A percentile compares a stretch with the other conserved stretches of the same genome.
Conservation (phyloP, 2,888 invertebrate genomes). For the Lutraria lutraria region DNA sequence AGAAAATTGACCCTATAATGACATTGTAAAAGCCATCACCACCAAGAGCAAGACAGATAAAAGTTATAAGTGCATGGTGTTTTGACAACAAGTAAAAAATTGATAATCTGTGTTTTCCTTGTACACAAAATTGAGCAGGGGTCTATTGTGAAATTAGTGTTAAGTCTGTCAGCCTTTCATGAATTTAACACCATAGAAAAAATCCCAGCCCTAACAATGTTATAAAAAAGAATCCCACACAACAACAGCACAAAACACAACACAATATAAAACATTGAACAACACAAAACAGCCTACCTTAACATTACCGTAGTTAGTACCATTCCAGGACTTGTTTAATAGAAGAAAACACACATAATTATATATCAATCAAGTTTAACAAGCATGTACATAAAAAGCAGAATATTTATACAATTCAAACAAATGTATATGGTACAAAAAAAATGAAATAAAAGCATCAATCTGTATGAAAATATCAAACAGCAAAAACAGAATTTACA, state of each 20-base stretch:
- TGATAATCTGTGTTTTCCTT: too few species aligned
- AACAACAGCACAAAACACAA: background rate
- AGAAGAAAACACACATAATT: background rate
- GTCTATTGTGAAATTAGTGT: too few species aligned
- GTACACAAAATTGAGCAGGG: too few species aligned
- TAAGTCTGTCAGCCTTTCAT: too few species aligned
- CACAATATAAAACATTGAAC: background rate
- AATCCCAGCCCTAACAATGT: background rate
- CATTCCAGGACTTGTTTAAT: conserved; percentile 18
- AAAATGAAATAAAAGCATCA: too few species aligned
- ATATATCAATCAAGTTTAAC: background rate
- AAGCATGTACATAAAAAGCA: background rate
- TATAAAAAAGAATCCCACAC: background rate
- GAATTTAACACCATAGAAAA: background rate
- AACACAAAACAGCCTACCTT: conserved; percentile 15
- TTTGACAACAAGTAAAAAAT: too few species aligned
- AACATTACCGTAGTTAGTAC: conserved; percentile 22
- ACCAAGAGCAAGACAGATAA: too few species aligned
- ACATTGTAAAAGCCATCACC: too few species aligned
- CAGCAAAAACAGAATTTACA: background rate
- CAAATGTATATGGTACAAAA: too few species aligned
- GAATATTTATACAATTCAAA: background rate
- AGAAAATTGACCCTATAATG: too few species aligned
- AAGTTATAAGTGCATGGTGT: too few species aligned
- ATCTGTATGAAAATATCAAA: background rate